Base-by-base conservation (phyloP, 1,140 invertebrate genomes). In the Himalopsyche phryganea region DNA sequence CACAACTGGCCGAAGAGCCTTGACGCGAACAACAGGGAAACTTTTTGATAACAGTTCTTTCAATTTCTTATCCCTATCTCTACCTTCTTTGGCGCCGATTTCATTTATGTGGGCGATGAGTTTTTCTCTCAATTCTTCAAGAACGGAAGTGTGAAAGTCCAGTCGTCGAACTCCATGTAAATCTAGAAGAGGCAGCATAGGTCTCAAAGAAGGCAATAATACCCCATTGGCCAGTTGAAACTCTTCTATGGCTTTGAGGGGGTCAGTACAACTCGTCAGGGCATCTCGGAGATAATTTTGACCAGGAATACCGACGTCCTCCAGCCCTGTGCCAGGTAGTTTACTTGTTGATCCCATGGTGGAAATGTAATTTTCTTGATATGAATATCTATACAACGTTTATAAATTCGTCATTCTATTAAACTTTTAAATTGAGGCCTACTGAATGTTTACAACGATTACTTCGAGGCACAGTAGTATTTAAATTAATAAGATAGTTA, bases 141-240 rank as follows among this genome's bases (percentile, higher is more conserved):
- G 81, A 3, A 98, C 92, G 0, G 94, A 95, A 28, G 88, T 89
- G 72, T 98, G 95, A 74, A 98, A 98, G 74, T 98, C 94, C 6
- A 96, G 73, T 51, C 96, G 77, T 33, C 90, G 84, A 0, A 98
- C 89, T 6, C 91, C 93, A 74, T 98, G 95, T 4, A 98, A 78
- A 75, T 98, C 96, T 4, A 98, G 77, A 14, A 98, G 77, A 6
- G 95, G 95, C 36, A 98, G 73, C 88, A 98, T 97, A 19, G 95
- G 93, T 45, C 92, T 77, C 28, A 98, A 74, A 0, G 94, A 97
- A 1, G 95, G 94, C 33, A 98, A 74, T 33, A 97, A 74, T 63
- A 98, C 95, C 36, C 94, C 93, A 84, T 97, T 97, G 74, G 95
- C 89, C 20, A 92, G 88, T 82, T 98, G 96, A 81, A 98, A 98